Percentiles rank a stretch among this genome's conserved stretches.
phyloP scores from a whole-genome alignment of 2,888 invertebrate genomes.

The Acanthosepion esculentum region DNA sequence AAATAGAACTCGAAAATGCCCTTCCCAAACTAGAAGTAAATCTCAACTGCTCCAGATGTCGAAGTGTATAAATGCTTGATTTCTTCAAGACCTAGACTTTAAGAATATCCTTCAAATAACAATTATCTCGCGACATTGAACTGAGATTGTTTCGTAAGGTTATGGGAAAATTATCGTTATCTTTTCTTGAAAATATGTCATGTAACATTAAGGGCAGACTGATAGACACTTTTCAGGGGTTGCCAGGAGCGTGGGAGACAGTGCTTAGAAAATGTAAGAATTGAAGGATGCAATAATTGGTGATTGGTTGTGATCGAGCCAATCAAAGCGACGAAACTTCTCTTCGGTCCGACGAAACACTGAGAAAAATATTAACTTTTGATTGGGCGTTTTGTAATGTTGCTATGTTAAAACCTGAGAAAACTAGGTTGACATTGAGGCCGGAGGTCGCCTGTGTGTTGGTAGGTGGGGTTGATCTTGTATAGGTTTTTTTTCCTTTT shows the following conservation, averaged over 20 bases:
- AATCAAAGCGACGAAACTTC: background rate
- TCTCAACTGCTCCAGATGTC: too few relatives aligned
- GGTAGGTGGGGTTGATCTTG: background rate
- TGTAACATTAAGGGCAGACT: background rate
- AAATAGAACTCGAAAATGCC: background rate
- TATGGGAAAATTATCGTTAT: background rate
- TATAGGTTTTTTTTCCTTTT: background rate
- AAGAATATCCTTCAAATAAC: background rate
- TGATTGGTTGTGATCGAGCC: background rate
- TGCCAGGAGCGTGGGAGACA: background rate
- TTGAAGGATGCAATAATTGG: background rate
- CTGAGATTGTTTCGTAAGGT: slow-evolving; percentile 2
- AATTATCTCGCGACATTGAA: background rate
- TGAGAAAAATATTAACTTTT: background rate
- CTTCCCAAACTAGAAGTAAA: too few relatives aligned
- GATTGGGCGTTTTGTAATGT: background rate
- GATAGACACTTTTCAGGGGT: slow-evolving; percentile 15
- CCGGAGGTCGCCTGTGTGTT: background rate
- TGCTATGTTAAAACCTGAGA: background rate
- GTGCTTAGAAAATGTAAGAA: background rate
- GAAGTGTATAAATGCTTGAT: background rate
- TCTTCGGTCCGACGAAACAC: background rate
- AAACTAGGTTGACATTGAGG: background rate
- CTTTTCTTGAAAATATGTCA: background rate
- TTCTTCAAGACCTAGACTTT: background rate